A percentile compares a stretch with the other conserved stretches of the same genome.
Evolutionary conservation across 37 sponge, comb jelly and placozoan species (phyloP).

Genomic region (Spongia lamella): DNA sequence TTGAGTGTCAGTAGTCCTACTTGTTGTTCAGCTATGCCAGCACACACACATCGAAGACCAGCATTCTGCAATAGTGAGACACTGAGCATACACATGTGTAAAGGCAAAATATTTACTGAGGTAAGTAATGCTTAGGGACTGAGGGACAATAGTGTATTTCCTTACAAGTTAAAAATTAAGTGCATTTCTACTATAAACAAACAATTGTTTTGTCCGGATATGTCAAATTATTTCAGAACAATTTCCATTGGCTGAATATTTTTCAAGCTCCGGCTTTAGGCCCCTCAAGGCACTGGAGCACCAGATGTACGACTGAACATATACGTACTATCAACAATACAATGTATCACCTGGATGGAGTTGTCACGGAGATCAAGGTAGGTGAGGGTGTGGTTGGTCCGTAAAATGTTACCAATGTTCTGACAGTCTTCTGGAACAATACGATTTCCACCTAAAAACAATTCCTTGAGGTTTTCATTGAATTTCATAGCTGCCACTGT

Average conservation of each 20-base stretch:
- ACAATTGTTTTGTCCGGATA: no score
- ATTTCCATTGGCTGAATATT: no score
- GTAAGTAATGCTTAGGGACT: not conserved
- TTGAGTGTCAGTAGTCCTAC: constrained; percentile 64
- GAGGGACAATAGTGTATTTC: not conserved
- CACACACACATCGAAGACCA: constrained; percentile 76
- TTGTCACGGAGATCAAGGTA: constrained; percentile 85
- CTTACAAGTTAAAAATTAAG: not conserved
- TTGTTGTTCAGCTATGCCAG: constrained; percentile 77
- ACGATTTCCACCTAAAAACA: constrained; percentile 74
- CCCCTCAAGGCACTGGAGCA: no score
- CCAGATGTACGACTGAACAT: no score
- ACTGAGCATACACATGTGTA: not conserved
- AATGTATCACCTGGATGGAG: constrained; percentile 70
- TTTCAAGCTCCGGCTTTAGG: no score
- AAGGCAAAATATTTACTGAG: not conserved
- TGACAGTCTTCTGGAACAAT: constrained; percentile 80
- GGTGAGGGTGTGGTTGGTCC: constrained; percentile 70
- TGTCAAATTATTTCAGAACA: no score
- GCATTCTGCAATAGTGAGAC: constrained; percentile 36
- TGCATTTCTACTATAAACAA: not conserved
- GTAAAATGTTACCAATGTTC: constrained; percentile 72
- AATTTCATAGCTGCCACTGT: constrained; percentile 92
- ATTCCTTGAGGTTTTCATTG: constrained; percentile 78
- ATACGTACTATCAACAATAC: no score